Conservation (phyloP, 2,113 vertebrate species). For the Pomatorhinus ruficollis region DNA sequence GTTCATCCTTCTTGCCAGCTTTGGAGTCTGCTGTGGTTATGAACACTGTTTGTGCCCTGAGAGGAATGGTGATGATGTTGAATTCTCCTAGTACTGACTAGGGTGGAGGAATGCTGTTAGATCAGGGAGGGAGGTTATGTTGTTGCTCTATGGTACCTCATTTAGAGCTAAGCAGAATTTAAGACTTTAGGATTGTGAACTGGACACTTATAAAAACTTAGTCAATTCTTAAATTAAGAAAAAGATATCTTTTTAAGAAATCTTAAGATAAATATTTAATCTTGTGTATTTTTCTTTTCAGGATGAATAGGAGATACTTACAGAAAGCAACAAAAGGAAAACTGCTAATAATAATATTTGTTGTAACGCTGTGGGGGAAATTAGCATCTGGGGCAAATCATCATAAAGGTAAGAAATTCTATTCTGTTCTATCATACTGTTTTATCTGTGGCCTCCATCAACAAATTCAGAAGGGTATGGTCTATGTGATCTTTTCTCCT, state of each 20-base stretch:
- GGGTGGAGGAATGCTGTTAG: not conserved
- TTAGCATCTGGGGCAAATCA: conserved; percentile 82
- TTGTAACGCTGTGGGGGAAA: conserved; percentile 89
- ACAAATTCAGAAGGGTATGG: not conserved
- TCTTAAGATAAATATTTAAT: not conserved
- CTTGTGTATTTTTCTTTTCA: conserved; percentile 66
- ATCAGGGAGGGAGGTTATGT: not conserved
- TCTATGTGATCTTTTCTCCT: not conserved
- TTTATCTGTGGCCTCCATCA: not conserved
- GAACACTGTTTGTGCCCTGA: not conserved
- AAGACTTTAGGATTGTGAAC: not conserved
- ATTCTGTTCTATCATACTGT: not conserved
- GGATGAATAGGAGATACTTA: conserved; percentile 92
- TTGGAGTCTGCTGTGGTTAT: not conserved
- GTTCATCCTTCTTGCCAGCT: not conserved
- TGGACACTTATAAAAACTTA: not conserved
- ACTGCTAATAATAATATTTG: conserved; percentile 90
- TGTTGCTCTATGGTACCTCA: not conserved
- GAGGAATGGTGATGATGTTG: not conserved
- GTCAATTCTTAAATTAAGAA: not conserved
- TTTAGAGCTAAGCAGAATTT: not conserved
- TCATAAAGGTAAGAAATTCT: conserved; percentile 85
- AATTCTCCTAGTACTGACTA: not conserved
- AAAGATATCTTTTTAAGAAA: not conserved
- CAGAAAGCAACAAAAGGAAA: conserved; percentile 88